Percentiles rank a stretch among this genome's conserved stretches.
Evolutionary conservation across 2,113 vertebrate genomes (phyloP).

Genomic region (Edolisoma coerulescens): DNA sequence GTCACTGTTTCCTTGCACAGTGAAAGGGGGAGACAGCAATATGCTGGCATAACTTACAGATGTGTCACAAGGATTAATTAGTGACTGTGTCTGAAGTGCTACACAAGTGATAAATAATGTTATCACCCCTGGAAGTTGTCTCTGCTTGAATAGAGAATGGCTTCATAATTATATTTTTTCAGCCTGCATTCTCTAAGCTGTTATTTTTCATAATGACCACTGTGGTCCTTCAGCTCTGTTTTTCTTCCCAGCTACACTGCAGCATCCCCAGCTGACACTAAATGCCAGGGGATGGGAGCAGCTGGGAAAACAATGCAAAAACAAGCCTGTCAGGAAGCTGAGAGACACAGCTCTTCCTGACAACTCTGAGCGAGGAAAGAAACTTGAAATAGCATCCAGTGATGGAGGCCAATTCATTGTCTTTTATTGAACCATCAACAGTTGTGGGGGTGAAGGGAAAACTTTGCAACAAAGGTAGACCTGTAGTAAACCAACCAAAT

Average conservation of each 20-base stretch:
- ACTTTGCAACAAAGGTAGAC: neutral
- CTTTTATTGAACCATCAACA: neutral
- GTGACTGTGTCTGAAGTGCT: neutral
- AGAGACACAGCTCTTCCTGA: neutral
- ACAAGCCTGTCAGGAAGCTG: neutral
- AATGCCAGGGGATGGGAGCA: conserved; percentile 11
- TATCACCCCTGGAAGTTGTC: conserved; percentile 36
- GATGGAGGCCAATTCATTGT: neutral
- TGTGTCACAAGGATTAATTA: conserved; percentile 36
- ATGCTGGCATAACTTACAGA: neutral
- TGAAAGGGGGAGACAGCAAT: neutral
- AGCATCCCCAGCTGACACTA: neutral
- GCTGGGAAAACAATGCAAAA: conserved; percentile 37
- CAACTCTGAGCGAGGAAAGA: rapidly evolving
- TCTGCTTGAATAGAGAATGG: conserved; percentile 21
- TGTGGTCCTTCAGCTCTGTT: conserved; percentile 6
- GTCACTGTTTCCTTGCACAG: neutral
- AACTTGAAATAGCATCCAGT: neutral
- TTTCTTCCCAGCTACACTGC: neutral
- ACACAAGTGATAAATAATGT: conserved; percentile 30
- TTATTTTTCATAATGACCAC: conserved; percentile 34
- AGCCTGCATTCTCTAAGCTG: neutral
- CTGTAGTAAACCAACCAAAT: neutral
- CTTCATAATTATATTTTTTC: conserved; percentile 52
- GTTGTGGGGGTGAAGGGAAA: neutral